Percentiles rank a stretch among this genome's conserved stretches.
Evolutionary conservation across 2,113 vertebrate genomes (phyloP).

Genomic region (Nettapus auritus): DNA sequence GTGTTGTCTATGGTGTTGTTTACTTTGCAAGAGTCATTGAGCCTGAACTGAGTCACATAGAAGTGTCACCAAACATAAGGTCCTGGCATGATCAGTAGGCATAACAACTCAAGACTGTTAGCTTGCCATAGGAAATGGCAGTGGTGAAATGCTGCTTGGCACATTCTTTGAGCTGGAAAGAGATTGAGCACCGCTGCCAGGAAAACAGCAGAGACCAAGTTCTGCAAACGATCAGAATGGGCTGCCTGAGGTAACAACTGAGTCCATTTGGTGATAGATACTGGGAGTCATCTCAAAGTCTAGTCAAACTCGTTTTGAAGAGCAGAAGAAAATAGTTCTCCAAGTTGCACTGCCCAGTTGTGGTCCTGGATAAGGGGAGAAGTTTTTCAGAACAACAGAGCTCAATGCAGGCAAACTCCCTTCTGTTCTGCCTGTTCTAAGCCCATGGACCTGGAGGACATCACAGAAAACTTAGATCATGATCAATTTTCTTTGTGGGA

Average conservation of each 20-base stretch:
- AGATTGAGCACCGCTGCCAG: neutral
- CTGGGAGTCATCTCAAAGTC: neutral
- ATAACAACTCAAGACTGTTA: neutral
- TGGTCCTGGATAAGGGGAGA: neutral
- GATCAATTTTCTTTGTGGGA: neutral
- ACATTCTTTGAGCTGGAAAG: constrained; percentile 8
- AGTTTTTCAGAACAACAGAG: neutral
- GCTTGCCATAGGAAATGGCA: neutral
- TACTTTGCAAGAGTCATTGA: constrained; percentile 18
- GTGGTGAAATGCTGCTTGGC: neutral
- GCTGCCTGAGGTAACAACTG: neutral
- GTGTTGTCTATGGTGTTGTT: neutral
- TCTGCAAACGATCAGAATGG: neutral
- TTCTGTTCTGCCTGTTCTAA: neutral
- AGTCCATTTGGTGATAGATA: neutral
- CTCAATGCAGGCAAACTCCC: neutral
- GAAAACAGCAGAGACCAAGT: neutral
- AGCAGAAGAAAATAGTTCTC: neutral
- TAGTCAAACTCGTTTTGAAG: neutral
- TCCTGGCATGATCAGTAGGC: neutral
- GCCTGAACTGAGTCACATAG: neutral
- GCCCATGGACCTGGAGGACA: neutral
- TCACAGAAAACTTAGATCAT: neutral
- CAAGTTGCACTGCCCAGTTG: neutral
- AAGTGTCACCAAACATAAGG: neutral